These are phyloP conservation scores for Melikaiella ostensackeni DNA, from an alignment of 2,888 invertebrate genomes.

Conservation along the genomic window DNA sequence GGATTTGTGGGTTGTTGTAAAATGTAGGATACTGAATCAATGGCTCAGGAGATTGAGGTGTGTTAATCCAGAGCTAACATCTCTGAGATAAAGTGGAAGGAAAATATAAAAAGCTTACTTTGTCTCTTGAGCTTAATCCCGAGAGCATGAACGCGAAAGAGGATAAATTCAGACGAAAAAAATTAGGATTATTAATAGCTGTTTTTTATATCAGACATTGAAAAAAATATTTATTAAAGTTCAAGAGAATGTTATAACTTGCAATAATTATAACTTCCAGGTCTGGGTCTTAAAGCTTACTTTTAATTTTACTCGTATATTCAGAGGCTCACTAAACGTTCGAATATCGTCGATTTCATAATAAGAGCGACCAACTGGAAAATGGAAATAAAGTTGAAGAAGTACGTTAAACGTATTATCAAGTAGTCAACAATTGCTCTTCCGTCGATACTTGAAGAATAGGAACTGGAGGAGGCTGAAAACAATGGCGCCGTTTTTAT, in stretches of 20 bases:
- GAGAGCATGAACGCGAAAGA: not conserved
- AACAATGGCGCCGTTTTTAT: not conserved
- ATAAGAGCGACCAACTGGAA: no score
- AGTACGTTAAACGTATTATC: not conserved
- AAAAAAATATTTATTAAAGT: not conserved
- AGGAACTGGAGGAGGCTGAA: not conserved
- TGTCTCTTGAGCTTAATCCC: not conserved
- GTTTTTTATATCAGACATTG: not conserved
- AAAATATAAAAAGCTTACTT: conserved; percentile 12
- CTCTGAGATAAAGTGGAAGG: not conserved
- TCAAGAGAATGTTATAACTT: no score
- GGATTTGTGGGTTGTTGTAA: not conserved
- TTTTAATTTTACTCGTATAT: no score
- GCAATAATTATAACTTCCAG: no score
- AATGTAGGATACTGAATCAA: not conserved
- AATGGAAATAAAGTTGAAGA: no score
- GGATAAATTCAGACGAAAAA: not conserved
- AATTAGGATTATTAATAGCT: not conserved
- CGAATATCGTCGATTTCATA: no score
- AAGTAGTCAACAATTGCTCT: not conserved
- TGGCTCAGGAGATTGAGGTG: not conserved
- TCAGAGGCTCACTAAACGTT: no score
- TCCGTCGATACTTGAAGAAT: not conserved
- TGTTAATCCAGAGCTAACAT: conserved; percentile 1
- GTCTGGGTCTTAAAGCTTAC: no score